A percentile compares a stretch with the other conserved stretches of the same genome.
These are phyloP conservation scores for Ypsolopha scabrella DNA, from an alignment of 2,888 invertebrate genomes.

Conservation along the genomic window DNA sequence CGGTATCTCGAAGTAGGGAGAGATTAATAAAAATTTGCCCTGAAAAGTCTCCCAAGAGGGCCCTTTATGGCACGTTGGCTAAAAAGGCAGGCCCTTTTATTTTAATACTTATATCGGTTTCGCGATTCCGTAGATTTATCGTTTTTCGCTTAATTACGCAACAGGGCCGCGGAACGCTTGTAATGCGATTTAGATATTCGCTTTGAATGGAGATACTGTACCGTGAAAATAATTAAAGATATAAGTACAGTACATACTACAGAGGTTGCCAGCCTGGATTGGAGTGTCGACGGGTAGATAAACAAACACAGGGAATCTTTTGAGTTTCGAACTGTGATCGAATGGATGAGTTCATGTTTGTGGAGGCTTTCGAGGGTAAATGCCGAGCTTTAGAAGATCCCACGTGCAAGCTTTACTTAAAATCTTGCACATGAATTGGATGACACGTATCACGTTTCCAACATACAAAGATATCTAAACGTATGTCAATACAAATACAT, in stretches of 20 bases:
- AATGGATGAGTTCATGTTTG: no score
- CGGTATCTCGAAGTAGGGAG: constrained; percentile 32
- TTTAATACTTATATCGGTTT: constrained; percentile 47
- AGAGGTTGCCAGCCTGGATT: not conserved
- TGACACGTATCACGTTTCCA: no score
- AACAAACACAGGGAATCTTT: not conserved
- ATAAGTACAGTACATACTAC: not conserved
- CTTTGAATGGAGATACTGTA: constrained; percentile 4
- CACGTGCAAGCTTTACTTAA: no score
- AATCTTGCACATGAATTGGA: no score
- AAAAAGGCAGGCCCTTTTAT: constrained; percentile 57
- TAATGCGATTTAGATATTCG: constrained; percentile 15
- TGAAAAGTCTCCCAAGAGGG: constrained; percentile 44
- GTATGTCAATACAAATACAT: no score
- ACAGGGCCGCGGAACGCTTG: constrained; percentile 25
- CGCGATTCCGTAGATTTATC: constrained; percentile 51
- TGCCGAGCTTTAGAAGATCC: no score
- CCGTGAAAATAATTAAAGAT: constrained; percentile 7
- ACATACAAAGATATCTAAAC: no score
- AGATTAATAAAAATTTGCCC: constrained; percentile 61
- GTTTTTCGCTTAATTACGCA: constrained; percentile 35
- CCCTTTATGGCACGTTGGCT: constrained; percentile 57
- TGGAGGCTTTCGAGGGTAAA: no score
- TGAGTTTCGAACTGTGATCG: no score
- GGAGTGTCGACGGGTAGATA: not conserved